These are phyloP conservation scores for Motacilla tschutschensis DNA, from an alignment of 2,113 vertebrate species.

Conservation along the genomic window DNA sequence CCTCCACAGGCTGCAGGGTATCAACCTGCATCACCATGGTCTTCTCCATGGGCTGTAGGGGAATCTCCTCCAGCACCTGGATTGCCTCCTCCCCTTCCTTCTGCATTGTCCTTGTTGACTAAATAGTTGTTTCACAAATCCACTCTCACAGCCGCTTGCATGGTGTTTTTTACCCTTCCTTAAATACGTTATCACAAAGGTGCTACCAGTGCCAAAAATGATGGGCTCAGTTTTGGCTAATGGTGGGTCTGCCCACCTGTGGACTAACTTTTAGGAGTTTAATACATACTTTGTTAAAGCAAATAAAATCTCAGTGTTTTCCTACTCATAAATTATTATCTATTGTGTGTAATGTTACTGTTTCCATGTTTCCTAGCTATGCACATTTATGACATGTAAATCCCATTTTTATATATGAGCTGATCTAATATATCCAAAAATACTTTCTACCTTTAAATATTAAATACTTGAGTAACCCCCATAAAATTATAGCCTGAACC, in stretches of 20 bases:
- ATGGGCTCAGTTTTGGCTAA: neutral
- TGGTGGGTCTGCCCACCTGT: neutral
- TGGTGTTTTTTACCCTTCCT: neutral
- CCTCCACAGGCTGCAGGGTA: neutral
- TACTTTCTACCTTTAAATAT: neutral
- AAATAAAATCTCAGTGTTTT: neutral
- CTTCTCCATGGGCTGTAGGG: neutral
- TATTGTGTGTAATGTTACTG: neutral
- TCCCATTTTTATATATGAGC: neutral
- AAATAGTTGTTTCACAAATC: neutral
- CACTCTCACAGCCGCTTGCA: neutral
- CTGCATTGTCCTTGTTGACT: no score
- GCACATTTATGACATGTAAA: neutral
- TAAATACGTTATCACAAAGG: rapidly evolving
- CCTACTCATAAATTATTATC: neutral
- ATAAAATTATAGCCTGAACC: neutral
- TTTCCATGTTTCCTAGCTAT: neutral
- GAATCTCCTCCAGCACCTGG: neutral
- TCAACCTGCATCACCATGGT: neutral
- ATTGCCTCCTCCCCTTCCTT: neutral
- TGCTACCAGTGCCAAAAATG: rapidly evolving
- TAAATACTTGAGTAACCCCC: neutral
- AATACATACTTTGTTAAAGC: neutral
- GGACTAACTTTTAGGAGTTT: neutral
- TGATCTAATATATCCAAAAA: neutral